Base-by-base conservation (phyloP, 2,113 vertebrate species). In the Urocynchramus pylzowi region DNA sequence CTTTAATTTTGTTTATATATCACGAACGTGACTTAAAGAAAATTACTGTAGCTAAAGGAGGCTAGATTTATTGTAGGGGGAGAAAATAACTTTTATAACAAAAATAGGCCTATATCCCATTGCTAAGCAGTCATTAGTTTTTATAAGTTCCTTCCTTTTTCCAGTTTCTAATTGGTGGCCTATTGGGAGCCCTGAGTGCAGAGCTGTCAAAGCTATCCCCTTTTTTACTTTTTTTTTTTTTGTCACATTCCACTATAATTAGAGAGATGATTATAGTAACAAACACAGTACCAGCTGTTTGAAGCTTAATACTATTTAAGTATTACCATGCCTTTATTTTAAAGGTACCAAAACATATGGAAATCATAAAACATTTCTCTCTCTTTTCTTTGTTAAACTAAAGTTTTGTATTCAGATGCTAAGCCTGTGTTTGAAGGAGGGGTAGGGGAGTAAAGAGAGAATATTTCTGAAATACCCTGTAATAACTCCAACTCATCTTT, bases 221-320 rank as follows among this genome's bases (percentile, higher is more conserved):
- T 73, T 86, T 89, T 81, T 50, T 7, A 14, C 23, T 9, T 24
- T 75, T 77, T 50, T 75, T 77, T 50, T 64, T 69, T 69, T 60
- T 92, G 54, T 93, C 97, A 97, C 97, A 99, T 98, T 99, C 98
- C 97, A 94, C 90, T 95, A 96, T 98, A 99, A 98, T 98, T 99
- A 98, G 98, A 97, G 95, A 89, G 91, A 96, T 98, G 97, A 98
- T 98, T 98, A 98, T 92, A 97, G 96, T 97, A 98, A 98, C 97
- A 98, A 96, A 98, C 97, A 97, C 93, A 97, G 96, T 96, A 94
- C 98, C 98, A 99, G 98, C 98, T 98, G 97, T 97, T 98, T 97
- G 96, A 97, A 98, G 80, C 85, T 94, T 94, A 97, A 97, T 88
- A 84, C 76, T 97, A 75, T 89, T 97, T 98, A 98, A 98, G 98